Base-by-base conservation (phyloP, 2,797 vertebrate species). In the Ficedula albicollis region DNA sequence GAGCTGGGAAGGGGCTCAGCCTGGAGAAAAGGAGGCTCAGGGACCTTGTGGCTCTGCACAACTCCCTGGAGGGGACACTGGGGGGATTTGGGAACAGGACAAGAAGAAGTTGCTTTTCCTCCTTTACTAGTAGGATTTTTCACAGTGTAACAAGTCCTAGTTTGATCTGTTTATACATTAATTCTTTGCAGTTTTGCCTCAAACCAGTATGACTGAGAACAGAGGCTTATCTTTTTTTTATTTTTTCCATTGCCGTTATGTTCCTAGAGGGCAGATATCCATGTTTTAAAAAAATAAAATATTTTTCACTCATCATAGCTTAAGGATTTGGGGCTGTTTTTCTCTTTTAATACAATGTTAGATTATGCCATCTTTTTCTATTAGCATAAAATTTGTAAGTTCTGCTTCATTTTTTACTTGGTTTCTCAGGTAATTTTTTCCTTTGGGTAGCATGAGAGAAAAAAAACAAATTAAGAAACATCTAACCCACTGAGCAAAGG, bases 381-480 rank as follows among this genome's bases (percentile, higher is more conserved):
- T 89, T 95, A 91, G 83, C 95, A 87, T 94, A 95, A 94, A 89
- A 90, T 96, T 84, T 88, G 7, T 69, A 88, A 89, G 75, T 77
- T 81, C 77, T 91, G 74, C 81, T 92, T 88, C 76, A 69, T 87
- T 93, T 95, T 88, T 89, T 17, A 87, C 79, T 93, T 6, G 7
- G 62, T 55, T 92, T 93, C 89, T 75, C 87, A 96, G 86, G 94
- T 94, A 95, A 90, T 87, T 89, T 90, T 74, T 94, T 62, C 85
- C 84, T 89, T 92, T 51, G 73, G 89, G 89, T 76, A 88, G 38
- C n/a, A 74, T 2, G 11, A 20, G 15, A 49, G 44, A 60, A 91
- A 46, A 81, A 93, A 93, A 86, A n/a, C 43, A 79, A 76, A 21
- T 56, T 38, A 56, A 87, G 58, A 86, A 94, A 84, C 70, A 75